Evolutionary conservation across 1,140 invertebrate species (phyloP), one percentile per base, ranked within the genome.

Genomic region (Rhizoglyphus robini): DNA sequence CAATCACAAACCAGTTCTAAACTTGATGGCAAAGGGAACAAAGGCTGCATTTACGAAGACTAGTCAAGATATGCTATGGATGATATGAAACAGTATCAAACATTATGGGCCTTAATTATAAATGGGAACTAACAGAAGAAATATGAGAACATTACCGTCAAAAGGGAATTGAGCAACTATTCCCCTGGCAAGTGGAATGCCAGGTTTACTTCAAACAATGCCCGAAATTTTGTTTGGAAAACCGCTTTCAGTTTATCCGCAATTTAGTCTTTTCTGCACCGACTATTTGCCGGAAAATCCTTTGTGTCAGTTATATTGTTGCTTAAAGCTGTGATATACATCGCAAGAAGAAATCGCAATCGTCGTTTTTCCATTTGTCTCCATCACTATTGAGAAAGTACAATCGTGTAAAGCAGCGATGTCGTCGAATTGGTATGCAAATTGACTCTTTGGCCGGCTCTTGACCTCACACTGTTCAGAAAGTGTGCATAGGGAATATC

Each of bases 251-350:
- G 74, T 75, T 65, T 67, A 83, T 88, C 25, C 78, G 79, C 66
- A 98, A 97, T 80, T 79, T 97, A 4, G 83, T 98, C 3, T 97
- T 95, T 75, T 95, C 91, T 13, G 94, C 93, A 4, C 93, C 94
- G 47, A 97, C 95, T 8, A 96, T 92, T n/a, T 66, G 93, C 93
- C 41, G 95, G 94, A 54, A 98, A 98, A 79, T 97, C 94, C 3
- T 79, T 99, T 38, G 90, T 99, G 4, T 88, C 94, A 57, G 96
- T 99, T 80, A 86, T 99, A 65, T 75, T 99, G 32, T 80, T 93
- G 46, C 78, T 96, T 1, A 94, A 96, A 77, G 85, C 88, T 46
- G 83, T 97, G 4, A n/a, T n/a, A 73, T 96, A 20, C 90, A 96
- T 74, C 81, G 82, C 1, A 82, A 83, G 41, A 92, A 90, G 70